A percentile compares a stretch with the other conserved stretches of the same genome.
Evolutionary conservation across 2,797 vertebrate species (phyloP).

Genomic region (Phoeniculus purpureus): DNA sequence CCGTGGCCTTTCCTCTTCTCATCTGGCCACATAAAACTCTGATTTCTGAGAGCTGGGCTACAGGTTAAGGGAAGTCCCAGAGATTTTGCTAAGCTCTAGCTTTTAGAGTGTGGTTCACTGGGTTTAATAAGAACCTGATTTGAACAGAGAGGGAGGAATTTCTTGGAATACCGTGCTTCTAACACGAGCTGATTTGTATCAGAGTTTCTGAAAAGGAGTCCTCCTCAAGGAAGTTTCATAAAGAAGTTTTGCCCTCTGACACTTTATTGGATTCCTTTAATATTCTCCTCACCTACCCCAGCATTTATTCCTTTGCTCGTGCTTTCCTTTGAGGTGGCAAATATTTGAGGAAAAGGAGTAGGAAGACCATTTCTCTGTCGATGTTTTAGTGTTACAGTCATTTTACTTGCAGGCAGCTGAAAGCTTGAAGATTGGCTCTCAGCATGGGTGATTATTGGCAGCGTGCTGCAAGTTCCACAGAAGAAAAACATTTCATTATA

Average conservation of each 20-base stretch:
- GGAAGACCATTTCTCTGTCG: neutral
- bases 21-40: neutral
- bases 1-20: neutral
- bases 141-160: neutral
- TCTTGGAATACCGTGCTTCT: neutral
- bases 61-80: neutral
- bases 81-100: neutral
- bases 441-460: neutral
- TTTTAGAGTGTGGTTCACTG: neutral
- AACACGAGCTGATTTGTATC: neutral
- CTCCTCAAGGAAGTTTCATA: neutral
- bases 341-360: neutral
- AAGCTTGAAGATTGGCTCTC: neutral
- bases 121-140: neutral
- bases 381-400: neutral
- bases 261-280: neutral
- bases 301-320: neutral
- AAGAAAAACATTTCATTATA: neutral
- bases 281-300: neutral
- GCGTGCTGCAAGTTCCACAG: neutral
- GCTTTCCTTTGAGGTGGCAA: neutral
- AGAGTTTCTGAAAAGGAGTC: neutral
- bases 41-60: neutral
- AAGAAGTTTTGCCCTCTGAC: neutral
- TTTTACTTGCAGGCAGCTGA: neutral